Conservation (phyloP, 1,140 invertebrate species). For the Telenomus remus region DNA sequence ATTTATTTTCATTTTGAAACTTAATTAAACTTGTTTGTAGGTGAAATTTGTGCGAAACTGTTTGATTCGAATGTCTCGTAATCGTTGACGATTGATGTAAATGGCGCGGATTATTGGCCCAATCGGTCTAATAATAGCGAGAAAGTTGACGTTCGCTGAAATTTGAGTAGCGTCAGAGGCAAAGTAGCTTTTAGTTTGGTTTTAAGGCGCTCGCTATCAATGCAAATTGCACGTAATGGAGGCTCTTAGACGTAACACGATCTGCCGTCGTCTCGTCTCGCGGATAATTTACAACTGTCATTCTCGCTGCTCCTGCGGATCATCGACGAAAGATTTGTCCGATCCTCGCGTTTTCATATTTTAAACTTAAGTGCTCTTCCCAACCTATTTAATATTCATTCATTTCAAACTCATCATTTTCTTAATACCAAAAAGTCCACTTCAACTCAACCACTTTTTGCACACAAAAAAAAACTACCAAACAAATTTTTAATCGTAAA, state of each 20-base stretch:
- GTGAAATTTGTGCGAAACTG: conserved; percentile 11
- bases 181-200: conserved; percentile 70
- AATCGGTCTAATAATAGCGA: conserved; percentile 54
- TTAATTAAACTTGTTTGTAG: not conserved
- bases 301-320: conserved; percentile 29
- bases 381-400: conserved; percentile 42
- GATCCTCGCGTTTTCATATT: conserved; percentile 28
- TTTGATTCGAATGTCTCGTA: conserved; percentile 44
- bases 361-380: conserved; percentile 25
- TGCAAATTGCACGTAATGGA: conserved; percentile 75
- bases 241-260: conserved; percentile 73
- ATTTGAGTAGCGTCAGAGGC: conserved; percentile 52
- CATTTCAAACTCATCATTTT: no score
- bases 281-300: conserved; percentile 63
- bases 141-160: conserved; percentile 41
- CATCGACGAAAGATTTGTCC: conserved; percentile 45
- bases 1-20: not conserved
- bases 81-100: conserved; percentile 46
- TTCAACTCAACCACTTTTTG: no score
- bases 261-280: conserved; percentile 56
- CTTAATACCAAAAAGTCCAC: not conserved
- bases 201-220: conserved; percentile 71
- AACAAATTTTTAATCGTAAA: no score
- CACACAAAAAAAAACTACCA: no score
- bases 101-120: conserved; percentile 41